phyloP scores from a whole-genome alignment of 2,113 vertebrate species.

The Tapirus terrestris region DNA sequence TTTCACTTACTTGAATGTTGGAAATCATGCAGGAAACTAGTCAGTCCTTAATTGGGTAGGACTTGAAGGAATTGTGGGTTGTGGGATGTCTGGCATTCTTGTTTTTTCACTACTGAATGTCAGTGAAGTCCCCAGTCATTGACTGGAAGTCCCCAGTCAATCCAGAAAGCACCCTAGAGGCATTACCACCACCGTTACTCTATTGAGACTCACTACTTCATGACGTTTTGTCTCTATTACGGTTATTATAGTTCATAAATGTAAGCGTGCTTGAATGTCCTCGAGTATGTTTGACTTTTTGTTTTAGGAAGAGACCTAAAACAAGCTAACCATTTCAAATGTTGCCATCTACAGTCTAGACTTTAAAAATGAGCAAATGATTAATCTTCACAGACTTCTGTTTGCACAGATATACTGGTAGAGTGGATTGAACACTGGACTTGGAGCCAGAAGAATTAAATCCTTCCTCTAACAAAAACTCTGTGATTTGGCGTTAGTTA shows the following conservation, averaged over 20 bases:
- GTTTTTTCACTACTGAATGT: neutral
- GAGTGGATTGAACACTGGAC: neutral
- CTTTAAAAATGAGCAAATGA: slow-evolving; percentile 36
- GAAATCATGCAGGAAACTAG: neutral
- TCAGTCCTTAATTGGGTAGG: neutral
- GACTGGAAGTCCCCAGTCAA: too few species aligned
- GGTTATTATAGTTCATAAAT: neutral
- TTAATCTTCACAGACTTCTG: neutral
- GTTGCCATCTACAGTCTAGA: neutral
- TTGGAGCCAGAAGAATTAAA: neutral
- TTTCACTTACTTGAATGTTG: neutral
- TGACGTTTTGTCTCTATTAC: neutral
- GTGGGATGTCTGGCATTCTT: neutral
- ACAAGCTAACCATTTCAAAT: neutral
- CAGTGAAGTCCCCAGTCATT: neutral
- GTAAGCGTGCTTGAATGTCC: neutral
- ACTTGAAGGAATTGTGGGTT: neutral
- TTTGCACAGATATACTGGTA: neutral
- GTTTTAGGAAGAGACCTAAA: slow-evolving; percentile 24
- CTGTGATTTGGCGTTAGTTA: neutral
- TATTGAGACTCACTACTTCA: neutral
- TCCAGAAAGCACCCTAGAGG: neutral
- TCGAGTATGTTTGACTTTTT: neutral
- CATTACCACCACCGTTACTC: neutral
- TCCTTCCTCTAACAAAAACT: neutral